Conservation (phyloP, 2,113 vertebrate genomes). For the Tyto alba region DNA sequence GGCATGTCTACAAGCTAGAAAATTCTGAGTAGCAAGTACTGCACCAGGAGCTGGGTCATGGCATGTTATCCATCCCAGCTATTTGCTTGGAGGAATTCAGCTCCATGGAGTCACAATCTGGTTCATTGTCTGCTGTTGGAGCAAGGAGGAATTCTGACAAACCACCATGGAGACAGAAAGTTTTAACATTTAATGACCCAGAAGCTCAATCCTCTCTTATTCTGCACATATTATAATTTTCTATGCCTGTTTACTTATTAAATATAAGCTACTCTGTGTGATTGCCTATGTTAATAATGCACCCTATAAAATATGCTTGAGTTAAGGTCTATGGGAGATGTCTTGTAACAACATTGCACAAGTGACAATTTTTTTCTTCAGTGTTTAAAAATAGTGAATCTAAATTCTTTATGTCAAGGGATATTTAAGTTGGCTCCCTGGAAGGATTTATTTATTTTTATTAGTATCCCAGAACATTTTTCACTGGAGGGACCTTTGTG, state of each 20-base stretch:
- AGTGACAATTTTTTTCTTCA: neutral
- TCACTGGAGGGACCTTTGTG: neutral
- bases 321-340: slow-evolving; percentile 22
- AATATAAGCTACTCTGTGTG: neutral
- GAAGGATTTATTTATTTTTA: slow-evolving; percentile 37
- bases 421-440: slow-evolving; percentile 39
- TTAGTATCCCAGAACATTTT: slow-evolving; percentile 10
- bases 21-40: neutral
- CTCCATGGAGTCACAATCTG: slow-evolving; percentile 3
- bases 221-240: neutral
- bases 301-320: neutral
- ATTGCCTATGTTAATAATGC: neutral
- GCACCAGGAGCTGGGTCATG: neutral
- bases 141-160: slow-evolving; percentile 4
- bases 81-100: slow-evolving; percentile 24
- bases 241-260: neutral
- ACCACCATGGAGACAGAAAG: neutral
- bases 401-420: slow-evolving; percentile 36
- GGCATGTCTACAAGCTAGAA: neutral
- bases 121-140: slow-evolving; percentile 4
- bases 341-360: slow-evolving; percentile 30
- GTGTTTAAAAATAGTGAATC: slow-evolving; percentile 46
- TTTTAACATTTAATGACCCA: neutral
- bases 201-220: neutral
- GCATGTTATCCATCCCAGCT: neutral